These are phyloP conservation scores for Thecocarcelia acutangulata DNA, from an alignment of 2,888 invertebrate genomes.

Conservation along the genomic window DNA sequence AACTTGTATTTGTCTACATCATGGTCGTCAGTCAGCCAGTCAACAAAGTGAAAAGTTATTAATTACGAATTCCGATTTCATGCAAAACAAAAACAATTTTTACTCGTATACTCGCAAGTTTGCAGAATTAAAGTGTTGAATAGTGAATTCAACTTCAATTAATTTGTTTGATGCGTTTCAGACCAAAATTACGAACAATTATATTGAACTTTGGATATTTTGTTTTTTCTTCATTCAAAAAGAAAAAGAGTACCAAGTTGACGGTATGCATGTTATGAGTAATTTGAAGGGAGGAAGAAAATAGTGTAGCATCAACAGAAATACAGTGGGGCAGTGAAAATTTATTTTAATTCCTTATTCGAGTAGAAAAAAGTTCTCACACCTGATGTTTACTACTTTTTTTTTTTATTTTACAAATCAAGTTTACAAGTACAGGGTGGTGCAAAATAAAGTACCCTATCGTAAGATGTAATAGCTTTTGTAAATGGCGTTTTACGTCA, in stretches of 20 bases:
- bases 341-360: no score
- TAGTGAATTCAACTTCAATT: not conserved
- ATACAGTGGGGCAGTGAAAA: no score
- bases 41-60: conserved; percentile 23
- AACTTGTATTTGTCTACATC: conserved; percentile 5
- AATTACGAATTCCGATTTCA: not conserved
- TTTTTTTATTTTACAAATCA: no score
- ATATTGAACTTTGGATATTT: not conserved
- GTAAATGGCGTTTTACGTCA: no score
- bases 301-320: not conserved
- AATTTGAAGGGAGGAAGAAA: not conserved
- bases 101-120: no score
- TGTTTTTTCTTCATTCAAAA: no score
- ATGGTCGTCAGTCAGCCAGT: no score
- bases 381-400: no score
- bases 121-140: conserved; percentile 20
- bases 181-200: not conserved
- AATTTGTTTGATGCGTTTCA: not conserved
- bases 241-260: not conserved
- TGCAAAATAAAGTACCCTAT: no score
- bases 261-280: not conserved
- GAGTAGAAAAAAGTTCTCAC: no score
- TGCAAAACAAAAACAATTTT: not conserved
- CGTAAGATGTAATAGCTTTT: no score
- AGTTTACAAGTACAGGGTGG: no score